Conservation (phyloP, 2,113 vertebrate genomes). For the Xenopus borealis region DNA sequence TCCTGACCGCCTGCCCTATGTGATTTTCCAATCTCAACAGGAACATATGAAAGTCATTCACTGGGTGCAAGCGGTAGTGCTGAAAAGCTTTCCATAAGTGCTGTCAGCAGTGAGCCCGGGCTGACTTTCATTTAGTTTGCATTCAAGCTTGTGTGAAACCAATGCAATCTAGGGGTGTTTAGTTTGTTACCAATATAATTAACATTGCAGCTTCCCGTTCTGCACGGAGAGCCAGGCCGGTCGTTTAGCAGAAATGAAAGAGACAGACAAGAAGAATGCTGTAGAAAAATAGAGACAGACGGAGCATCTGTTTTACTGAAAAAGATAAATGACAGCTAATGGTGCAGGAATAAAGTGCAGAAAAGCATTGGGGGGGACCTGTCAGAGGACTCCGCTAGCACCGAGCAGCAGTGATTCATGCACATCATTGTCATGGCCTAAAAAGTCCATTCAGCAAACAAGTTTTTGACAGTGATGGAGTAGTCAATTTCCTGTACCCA, state of each 20-base stretch:
- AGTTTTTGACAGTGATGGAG: conserved; percentile 68
- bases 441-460: conserved; percentile 61
- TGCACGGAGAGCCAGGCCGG: conserved; percentile 48
- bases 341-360: conserved; percentile 54
- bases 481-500: conserved; percentile 78
- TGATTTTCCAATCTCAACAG: conserved; percentile 42
- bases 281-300: conserved; percentile 67
- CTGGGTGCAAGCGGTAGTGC: conserved; percentile 52
- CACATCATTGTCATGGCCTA: conserved; percentile 70
- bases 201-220: conserved; percentile 56
- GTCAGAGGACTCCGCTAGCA: conserved; percentile 54
- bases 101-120: conserved; percentile 56
- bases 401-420: conserved; percentile 64
- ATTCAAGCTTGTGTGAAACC: conserved; percentile 52
- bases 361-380: conserved; percentile 44
- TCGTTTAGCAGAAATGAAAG: conserved; percentile 49
- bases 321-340: conserved; percentile 65
- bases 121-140: conserved; percentile 57
- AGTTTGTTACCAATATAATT: conserved; percentile 54
- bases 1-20: conserved; percentile 30
- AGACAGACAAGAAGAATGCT: conserved; percentile 60
- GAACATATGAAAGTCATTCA: conserved; percentile 52
- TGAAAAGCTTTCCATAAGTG: conserved; percentile 56
- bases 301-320: conserved; percentile 60
- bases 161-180: conserved; percentile 54